Evolutionary conservation across 2,797 vertebrate species (phyloP).

Genomic region (Halcyon smyrnensis): DNA sequence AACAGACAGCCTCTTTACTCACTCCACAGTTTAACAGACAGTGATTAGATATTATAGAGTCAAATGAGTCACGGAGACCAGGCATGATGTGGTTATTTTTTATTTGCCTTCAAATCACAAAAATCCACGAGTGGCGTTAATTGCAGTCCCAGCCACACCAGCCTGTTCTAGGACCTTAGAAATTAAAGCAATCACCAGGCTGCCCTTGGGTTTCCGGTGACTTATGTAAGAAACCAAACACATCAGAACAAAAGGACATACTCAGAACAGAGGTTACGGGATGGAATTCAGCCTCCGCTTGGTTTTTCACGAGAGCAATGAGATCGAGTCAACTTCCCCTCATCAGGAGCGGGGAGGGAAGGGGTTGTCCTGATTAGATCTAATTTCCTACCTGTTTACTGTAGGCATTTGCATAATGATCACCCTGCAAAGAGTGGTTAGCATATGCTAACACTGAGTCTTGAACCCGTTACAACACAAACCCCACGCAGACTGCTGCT

Average conservation of each 20-base stretch:
- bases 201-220: neutral
- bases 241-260: neutral
- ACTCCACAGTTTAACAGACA: neutral
- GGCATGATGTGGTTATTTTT: neutral
- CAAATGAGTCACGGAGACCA: neutral
- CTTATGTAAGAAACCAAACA: neutral
- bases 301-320: neutral
- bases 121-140: neutral
- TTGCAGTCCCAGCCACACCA: neutral
- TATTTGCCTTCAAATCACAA: neutral
- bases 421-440: conserved; percentile 60
- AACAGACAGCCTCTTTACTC: neutral
- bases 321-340: conserved; percentile 19
- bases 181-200: conserved; percentile 6
- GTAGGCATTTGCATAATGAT: conserved; percentile 71
- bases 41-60: neutral
- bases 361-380: conserved; percentile 68
- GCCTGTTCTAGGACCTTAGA: neutral
- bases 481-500: neutral
- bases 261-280: neutral
- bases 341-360: conserved; percentile 37
- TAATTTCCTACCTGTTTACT: conserved; percentile 73
- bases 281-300: neutral
- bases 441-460: conserved; percentile 44
- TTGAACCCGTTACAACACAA: conserved; percentile 49